Evolutionary conservation across 2,888 invertebrate species (phyloP).

Genomic region (Dioctria rufipes): DNA sequence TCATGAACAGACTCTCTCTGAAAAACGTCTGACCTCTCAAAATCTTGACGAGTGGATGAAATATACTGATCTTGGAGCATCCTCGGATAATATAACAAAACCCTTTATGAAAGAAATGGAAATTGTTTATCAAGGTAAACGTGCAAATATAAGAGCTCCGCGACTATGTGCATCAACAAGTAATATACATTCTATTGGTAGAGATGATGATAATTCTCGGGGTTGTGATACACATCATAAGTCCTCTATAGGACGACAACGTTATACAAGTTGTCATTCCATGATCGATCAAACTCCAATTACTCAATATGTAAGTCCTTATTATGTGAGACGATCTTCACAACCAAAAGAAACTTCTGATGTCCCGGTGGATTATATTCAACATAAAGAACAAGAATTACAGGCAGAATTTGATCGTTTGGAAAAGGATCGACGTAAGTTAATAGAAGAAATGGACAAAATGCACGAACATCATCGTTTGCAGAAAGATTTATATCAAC

Average conservation of each 20-base stretch:
- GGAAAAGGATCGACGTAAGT: constrained; percentile 74
- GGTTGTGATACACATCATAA: constrained; percentile 60
- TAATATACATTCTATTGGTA: constrained; percentile 61
- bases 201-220: neutral
- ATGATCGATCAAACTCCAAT: constrained; percentile 69
- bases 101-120: constrained; percentile 69
- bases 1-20: constrained; percentile 43
- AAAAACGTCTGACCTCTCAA: constrained; percentile 67
- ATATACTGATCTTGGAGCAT: constrained; percentile 66
- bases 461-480: constrained; percentile 55
- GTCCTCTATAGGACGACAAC: constrained; percentile 63
- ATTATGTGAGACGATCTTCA: constrained; percentile 72
- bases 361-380: constrained; percentile 76
- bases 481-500: constrained; percentile 44
- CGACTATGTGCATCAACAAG: constrained; percentile 67
- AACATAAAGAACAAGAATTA: constrained; percentile 79
- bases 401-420: constrained; percentile 76
- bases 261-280: constrained; percentile 68
- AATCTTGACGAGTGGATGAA: constrained; percentile 71
- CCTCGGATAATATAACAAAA: constrained; percentile 69
- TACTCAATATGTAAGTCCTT: constrained; percentile 65
- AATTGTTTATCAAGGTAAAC: constrained; percentile 65
- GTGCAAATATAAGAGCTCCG: constrained; percentile 67
- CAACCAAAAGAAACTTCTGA: constrained; percentile 76
- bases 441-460: constrained; percentile 67